Base-by-base conservation (phyloP, 2,113 vertebrate genomes). In the Callocephalon fimbriatum region DNA sequence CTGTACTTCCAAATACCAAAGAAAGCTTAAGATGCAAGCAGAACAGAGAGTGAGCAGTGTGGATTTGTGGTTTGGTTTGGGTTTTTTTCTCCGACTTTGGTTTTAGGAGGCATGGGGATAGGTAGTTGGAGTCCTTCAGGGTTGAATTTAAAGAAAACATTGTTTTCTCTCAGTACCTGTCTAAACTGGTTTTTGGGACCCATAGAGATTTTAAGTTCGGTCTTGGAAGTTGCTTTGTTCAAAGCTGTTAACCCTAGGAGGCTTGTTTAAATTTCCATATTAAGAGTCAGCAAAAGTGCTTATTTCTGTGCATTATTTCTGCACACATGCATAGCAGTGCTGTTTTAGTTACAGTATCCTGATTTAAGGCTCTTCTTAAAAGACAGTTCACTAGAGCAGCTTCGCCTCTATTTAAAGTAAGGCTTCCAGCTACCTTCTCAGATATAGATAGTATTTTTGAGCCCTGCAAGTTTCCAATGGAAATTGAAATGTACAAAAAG, bases 51-150 rank as follows among this genome's bases (percentile, higher is more conserved):
- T 50, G 16, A 67, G 71, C 47, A 47, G 50, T 27, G 15, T 51
- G 50, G 50, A 27, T 51, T 51, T 15, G 26, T 51, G 12, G 3
- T 59, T 29, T 61, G 6, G 13, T 72, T 79, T 67, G 22, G 10
- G 2, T 1, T 37, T 79, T 86, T 61, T 2, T 0, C 58, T 63
- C 45, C 0, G 1, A 40, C 3, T 62, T 92, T 73, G 3, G 6
- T 72, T 78, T 82, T 45, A 27, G 31, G 58, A 51, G 40, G 22
- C 2, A 1, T 71, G 21, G 22, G n/a, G 16, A 83, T 45, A 63
- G 26, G 35, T 29, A 68, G 7, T 44, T 71, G 18, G 10, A 82
- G 16, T 67, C 29, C 65, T 84, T 77, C 42, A 53, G 66, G 61
- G 26, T 6, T 62, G 35, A 56, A 50, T 88, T 73, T 68, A 44